Conservation (phyloP, 2,888 invertebrate species). For the Halictus quadricinctus region DNA sequence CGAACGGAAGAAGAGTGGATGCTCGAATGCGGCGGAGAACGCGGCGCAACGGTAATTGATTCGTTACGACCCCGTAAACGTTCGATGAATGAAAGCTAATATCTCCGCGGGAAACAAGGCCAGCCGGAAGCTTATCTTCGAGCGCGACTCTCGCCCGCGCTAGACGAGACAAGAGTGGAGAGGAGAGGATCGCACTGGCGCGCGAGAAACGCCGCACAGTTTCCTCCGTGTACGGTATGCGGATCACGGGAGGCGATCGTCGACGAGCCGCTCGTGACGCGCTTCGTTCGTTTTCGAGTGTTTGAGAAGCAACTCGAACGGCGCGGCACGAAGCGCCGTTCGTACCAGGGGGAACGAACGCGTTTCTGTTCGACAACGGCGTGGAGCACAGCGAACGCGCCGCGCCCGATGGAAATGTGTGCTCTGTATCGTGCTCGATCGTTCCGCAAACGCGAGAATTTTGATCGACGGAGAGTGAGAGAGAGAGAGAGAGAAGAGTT, state of each 20-base stretch:
- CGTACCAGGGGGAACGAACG: slow-evolving; percentile 27
- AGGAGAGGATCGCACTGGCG: slow-evolving; percentile 20
- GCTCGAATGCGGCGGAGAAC: slow-evolving; percentile 6
- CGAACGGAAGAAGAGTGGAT: slow-evolving; percentile 33
- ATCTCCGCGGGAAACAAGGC: slow-evolving; percentile 51
- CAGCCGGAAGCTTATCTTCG: slow-evolving; percentile 42
- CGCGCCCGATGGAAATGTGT: slow-evolving; percentile 9
- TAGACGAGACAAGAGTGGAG: background rate
- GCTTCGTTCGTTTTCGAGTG: slow-evolving; percentile 47
- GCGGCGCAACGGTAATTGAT: slow-evolving; percentile 56
- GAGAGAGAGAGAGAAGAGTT: background rate
- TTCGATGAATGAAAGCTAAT: slow-evolving; percentile 62
- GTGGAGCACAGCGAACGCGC: background rate
- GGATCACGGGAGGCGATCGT: slow-evolving; percentile 3
- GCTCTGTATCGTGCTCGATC: slow-evolving; percentile 27
- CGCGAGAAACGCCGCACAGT: slow-evolving; percentile 19
- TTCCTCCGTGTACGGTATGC: slow-evolving; percentile 4
- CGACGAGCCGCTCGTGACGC: slow-evolving; percentile 46
- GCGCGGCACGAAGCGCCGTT: slow-evolving; percentile 37
- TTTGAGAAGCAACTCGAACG: slow-evolving; percentile 60
- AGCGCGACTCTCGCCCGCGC: slow-evolving; percentile 29
- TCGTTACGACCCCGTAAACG: slow-evolving; percentile 57
- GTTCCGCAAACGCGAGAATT: background rate
- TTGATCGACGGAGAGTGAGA: slow-evolving; percentile 4
- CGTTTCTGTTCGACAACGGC: slow-evolving; percentile 23